A percentile compares a stretch with the other conserved stretches of the same genome.
These are phyloP conservation scores for Cossypha dichroa DNA, from an alignment of 2,797 vertebrate genomes.

Conservation along the genomic window DNA sequence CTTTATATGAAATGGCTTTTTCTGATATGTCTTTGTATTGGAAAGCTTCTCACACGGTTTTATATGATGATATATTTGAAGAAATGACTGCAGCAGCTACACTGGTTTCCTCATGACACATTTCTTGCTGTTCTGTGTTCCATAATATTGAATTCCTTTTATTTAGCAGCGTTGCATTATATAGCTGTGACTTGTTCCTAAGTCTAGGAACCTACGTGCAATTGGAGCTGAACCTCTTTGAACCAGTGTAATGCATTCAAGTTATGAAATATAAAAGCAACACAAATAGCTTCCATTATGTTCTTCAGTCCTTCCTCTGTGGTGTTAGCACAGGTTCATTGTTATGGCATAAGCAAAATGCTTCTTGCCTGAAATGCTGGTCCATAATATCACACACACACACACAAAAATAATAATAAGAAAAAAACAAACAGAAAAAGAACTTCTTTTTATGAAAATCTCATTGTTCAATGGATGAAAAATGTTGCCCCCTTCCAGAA, in stretches of 20 bases:
- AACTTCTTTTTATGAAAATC: conserved; percentile 47
- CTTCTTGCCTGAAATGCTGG: neutral
- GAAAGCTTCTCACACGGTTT: conserved; percentile 42
- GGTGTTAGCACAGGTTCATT: neutral
- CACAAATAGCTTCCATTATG: neutral
- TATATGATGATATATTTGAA: conserved; percentile 38
- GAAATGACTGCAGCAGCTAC: neutral
- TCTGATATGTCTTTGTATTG: conserved; percentile 68
- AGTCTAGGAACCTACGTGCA: neutral
- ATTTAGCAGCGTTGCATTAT: neutral
- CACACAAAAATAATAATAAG: neutral
- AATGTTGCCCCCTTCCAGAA: conserved; percentile 66
- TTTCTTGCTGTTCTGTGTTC: conserved; percentile 33
- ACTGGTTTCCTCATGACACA: neutral
- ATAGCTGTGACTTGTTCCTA: neutral
- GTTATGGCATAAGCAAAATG: neutral
- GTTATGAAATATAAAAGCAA: neutral
- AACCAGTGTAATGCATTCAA: neutral
- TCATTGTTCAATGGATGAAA: conserved; percentile 59
- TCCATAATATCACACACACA: neutral
- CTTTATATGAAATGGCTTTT: conserved; percentile 68
- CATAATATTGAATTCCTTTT: neutral
- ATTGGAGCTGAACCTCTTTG: neutral
- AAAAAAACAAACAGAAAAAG: neutral
- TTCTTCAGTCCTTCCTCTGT: neutral